Base-by-base conservation (phyloP, 2,888 invertebrate genomes). In the Leptinotarsa haldemani region DNA sequence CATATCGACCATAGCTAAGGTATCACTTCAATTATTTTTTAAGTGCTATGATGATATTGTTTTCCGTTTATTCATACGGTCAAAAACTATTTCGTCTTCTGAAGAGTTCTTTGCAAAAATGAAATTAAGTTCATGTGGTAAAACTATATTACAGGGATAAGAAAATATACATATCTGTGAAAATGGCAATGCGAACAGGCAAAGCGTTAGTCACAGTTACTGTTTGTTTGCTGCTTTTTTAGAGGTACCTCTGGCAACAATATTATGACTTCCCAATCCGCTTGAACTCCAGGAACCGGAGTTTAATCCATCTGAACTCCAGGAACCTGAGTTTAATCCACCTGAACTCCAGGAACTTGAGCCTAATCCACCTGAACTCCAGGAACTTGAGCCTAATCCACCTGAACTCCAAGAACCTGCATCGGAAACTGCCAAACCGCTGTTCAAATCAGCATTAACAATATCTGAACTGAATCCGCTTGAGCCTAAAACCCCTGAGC, bases 251-350 rank as follows among this genome's bases (percentile, higher is more conserved):
- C 73, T 63, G 18, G 73, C 73, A 40, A 69, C 52, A 18, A 73
- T 69, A 69, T 73, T 73, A 69, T 73, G 73, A 25, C n/a, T 58
- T 56, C 30, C 30, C 5, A 61, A 18, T 30, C 61, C 61, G 9
- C n/a, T 53, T 40, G 67, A 30, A n/a, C 20, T 53, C 18, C 46
- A n/a, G 25, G 56, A 4, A 18, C 70, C 70, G 13, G 70, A 61
- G 48, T 48, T 47, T 3, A 20, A 52, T 9, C 20, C 25, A 22
- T 22, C 22, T 18, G 13, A 20, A 15, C 48, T 16, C 16, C 25
- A 25, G 25, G 58, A 61, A 9, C 40, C 22, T 20, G 56, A 4
- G 25, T 5, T 5, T 25, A 25, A 25, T 25, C 20, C 30, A 16
- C 58, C 25, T 22, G 58, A 16, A 16, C 58, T 58, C 58, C 58